phyloP scores from a whole-genome alignment of 2,797 vertebrate species.

The Etheostoma perlongum region DNA sequence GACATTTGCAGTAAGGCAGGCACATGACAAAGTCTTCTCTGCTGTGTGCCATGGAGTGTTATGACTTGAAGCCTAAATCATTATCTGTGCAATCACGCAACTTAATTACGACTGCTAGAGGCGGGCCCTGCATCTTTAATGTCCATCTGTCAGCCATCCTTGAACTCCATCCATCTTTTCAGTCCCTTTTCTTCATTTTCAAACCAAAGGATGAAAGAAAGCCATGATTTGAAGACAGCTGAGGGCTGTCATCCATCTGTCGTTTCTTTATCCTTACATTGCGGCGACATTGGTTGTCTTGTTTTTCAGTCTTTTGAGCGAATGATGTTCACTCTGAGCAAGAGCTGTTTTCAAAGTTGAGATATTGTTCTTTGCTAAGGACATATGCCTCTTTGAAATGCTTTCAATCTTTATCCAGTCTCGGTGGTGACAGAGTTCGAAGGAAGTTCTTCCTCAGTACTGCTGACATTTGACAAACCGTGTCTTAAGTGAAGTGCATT shows the following conservation, averaged over 20 bases:
- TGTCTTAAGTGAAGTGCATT: slow-evolving; percentile 7
- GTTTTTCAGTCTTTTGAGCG: slow-evolving; percentile 31
- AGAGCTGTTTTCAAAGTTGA: slow-evolving; percentile 15
- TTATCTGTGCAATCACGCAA: slow-evolving; percentile 79
- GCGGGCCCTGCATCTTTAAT: slow-evolving; percentile 56
- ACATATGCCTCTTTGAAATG: slow-evolving; percentile 26
- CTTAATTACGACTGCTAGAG: slow-evolving; percentile 72
- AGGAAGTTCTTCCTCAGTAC: slow-evolving; percentile 3
- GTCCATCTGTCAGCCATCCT: slow-evolving; percentile 74
- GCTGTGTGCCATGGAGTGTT: slow-evolving; percentile 63
- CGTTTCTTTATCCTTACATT: slow-evolving; percentile 38
- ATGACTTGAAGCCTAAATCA: slow-evolving; percentile 74
- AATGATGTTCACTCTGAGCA: slow-evolving; percentile 39
- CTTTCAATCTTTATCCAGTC: slow-evolving; percentile 17
- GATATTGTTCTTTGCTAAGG: slow-evolving; percentile 26
- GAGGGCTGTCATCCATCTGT: slow-evolving; percentile 61
- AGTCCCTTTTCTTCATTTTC: slow-evolving; percentile 36
- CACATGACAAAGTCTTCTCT: slow-evolving; percentile 59
- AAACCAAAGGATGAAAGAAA: slow-evolving; percentile 43
- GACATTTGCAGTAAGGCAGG: slow-evolving; percentile 49
- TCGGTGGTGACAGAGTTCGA: slow-evolving; percentile 29
- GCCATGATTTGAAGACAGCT: slow-evolving; percentile 35
- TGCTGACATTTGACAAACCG: slow-evolving; percentile 18
- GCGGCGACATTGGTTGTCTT: slow-evolving; percentile 34
- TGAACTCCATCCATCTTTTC: slow-evolving; percentile 66